Evolutionary conservation across 2,113 vertebrate genomes (phyloP).

Genomic region (Heterotilapia buettikoferi): DNA sequence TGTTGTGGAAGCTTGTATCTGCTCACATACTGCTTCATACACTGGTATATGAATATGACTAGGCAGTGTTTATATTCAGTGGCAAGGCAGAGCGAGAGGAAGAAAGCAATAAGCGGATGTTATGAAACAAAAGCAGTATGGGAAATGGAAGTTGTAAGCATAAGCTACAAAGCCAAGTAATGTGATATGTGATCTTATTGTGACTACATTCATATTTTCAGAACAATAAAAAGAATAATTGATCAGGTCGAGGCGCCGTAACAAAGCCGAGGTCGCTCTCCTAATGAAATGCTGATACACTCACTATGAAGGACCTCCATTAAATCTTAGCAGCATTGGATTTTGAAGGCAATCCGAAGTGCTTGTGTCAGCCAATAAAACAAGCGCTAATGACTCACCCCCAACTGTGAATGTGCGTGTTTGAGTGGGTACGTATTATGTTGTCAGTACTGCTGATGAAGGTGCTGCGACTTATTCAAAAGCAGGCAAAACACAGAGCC

Average conservation of each 20-base stretch:
- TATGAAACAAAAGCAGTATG: slow-evolving; percentile 2
- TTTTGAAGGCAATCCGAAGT: slow-evolving; percentile 7
- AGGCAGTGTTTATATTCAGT: neutral
- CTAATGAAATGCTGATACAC: neutral
- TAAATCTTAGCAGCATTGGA: neutral
- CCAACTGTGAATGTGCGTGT: neutral
- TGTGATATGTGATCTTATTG: neutral
- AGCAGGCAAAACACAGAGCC: slow-evolving; percentile 1
- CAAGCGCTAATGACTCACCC: slow-evolving; percentile 4
- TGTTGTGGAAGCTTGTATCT: neutral
- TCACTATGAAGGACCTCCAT: neutral
- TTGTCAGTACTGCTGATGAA: slow-evolving; percentile 23
- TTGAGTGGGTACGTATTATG: neutral
- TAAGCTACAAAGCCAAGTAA: neutral
- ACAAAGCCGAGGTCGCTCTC: neutral
- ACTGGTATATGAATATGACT: neutral
- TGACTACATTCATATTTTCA: neutral
- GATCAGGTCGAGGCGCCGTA: neutral
- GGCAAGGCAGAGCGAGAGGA: neutral
- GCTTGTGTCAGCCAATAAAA: slow-evolving; percentile 24
- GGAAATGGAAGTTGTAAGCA: neutral
- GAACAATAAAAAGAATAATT: neutral
- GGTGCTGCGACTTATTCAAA: slow-evolving; percentile 30
- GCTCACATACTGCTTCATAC: neutral
- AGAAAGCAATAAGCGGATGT: slow-evolving; percentile 14